Conservation (phyloP, 2,113 vertebrate species). For the Porphyrio hochstetteri region DNA sequence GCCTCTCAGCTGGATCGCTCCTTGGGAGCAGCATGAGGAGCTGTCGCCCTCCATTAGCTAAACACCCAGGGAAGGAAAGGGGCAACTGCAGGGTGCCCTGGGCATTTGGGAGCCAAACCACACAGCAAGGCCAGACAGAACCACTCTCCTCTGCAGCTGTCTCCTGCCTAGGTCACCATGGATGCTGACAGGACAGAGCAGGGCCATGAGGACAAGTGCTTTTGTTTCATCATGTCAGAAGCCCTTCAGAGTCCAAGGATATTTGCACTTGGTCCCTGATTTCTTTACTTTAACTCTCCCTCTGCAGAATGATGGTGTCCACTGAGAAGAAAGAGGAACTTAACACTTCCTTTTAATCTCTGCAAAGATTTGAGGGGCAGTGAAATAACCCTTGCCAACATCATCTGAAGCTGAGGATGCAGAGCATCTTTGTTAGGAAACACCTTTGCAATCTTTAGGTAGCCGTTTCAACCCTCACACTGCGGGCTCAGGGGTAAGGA, state of each 20-base stretch:
- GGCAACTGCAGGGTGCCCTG: background rate
- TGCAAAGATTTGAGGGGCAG: background rate
- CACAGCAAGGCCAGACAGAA: fast-evolving
- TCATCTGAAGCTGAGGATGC: background rate
- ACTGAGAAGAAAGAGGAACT: background rate
- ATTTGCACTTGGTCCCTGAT: background rate
- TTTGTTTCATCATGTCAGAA: background rate
- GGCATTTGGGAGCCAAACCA: background rate
- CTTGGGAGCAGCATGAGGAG: background rate
- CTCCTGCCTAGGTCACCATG: background rate
- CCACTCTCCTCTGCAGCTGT: too few species aligned
- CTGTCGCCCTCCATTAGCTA: background rate
- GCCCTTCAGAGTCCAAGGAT: background rate
- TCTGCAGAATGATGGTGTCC: background rate
- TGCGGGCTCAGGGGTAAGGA: background rate
- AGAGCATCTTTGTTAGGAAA: background rate
- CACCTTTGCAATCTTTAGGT: background rate
- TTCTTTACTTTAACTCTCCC: background rate
- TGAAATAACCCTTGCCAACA: background rate
- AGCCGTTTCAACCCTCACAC: background rate
- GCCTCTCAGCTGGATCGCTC: background rate
- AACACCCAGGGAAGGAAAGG: background rate
- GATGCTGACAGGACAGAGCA: background rate
- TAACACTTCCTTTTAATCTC: background rate
- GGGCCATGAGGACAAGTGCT: background rate